Evolutionary conservation across 2,888 invertebrate species (phyloP), one percentile per base, ranked within the genome.

Genomic region (Villa cingulata): DNA sequence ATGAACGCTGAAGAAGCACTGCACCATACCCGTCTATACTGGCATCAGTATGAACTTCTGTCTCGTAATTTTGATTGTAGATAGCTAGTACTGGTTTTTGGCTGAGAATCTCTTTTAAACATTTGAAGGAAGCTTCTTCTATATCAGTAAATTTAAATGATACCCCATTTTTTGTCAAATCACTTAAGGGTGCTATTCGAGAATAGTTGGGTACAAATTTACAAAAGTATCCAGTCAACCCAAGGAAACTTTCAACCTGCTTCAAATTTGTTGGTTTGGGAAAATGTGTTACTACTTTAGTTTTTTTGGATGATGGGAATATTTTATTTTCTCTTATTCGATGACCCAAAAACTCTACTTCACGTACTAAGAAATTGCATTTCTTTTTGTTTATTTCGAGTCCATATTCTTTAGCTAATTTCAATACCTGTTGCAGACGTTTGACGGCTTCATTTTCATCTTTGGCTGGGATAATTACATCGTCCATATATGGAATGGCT

Each of bases 11-110:
- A 37, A 58, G 14, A 16, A 58, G 38, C 12, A 60, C 50, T 15
- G 57, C 52, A 9, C 59, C 60, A 49, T 50, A 58, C 3, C 59
- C 59, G 1, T 27, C 14, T 3, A 50, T 18, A 48, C 57, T 56
- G 3, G 59, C 61, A 49, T 62, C 60, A 16, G 54, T 56, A 50
- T 60, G 60, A 39, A 61, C 46, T 49, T 61, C 57, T 14, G 58
- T 61, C 17, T 48, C 48, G 34, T 38, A 20, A 18, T 40, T 20
- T 10, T 57, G 57, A 10, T 49, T 47, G 51, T 38, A 65, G 4
- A 64, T 42, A 7, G 55, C 53, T n/a, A 64, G 48, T 15, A 62
- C 50, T 32, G 54, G 57, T 41, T 52, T 18, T 23, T 42, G 37
- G 3, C 36, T 16, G 23, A 55, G 32, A 15, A 40, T 46, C 17